Percentiles rank a stretch among this genome's conserved stretches.
These are phyloP conservation scores for Drosophila burlai DNA, from an alignment of 1,140 invertebrate genomes.

Conservation along the genomic window DNA sequence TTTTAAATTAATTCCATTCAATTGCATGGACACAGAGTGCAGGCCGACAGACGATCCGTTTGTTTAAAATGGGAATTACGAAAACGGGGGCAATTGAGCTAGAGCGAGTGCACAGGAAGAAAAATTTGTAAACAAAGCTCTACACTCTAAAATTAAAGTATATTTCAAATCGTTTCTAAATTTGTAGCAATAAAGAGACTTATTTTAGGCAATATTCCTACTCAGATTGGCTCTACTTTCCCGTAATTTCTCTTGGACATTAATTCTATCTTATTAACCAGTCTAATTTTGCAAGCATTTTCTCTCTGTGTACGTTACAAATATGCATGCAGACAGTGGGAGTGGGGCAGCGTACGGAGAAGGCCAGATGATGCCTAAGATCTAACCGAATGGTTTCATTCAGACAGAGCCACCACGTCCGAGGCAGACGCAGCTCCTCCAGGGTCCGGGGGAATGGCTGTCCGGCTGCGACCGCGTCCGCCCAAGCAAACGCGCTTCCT, in stretches of 20 bases:
- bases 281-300: neutral
- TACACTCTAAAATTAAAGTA: too few species aligned
- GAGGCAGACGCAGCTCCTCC: conserved; percentile 18
- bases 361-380: conserved; percentile 21
- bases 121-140: neutral
- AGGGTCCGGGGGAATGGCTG: conserved; percentile 25
- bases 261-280: neutral
- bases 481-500: conserved; percentile 81
- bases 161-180: neutral
- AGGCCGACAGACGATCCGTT: conserved; percentile 62
- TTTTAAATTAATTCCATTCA: conserved; percentile 84
- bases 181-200: neutral
- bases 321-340: conserved; percentile 24
- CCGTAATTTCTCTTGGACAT: neutral
- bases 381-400: conserved; percentile 76
- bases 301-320: conserved; percentile 23
- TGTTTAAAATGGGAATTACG: conserved; percentile 58
- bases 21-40: conserved; percentile 67
- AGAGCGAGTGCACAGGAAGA: conserved; percentile 57
- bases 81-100: conserved; percentile 69
- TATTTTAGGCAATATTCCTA: neutral
- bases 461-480: conserved; percentile 54
- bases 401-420: conserved; percentile 64
- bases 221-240: neutral
- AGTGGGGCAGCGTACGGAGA: neutral